A percentile compares a stretch with the other conserved stretches of the same genome.
Evolutionary conservation across 2,888 invertebrate genomes (phyloP).

Genomic region (Allophyes oxyacanthae): DNA sequence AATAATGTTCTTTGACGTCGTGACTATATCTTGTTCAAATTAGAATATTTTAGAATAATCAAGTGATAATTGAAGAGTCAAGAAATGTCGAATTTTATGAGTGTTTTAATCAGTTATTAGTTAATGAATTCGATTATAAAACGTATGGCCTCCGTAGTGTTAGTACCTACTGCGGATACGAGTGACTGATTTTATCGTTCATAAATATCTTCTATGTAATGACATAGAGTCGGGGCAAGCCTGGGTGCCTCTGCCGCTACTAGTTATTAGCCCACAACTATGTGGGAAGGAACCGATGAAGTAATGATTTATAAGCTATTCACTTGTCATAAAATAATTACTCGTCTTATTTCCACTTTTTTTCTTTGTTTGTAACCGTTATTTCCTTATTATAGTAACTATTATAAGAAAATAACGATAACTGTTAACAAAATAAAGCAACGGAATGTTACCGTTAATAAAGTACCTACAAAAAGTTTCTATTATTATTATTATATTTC

Average conservation of each 20-base stretch:
- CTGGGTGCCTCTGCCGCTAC: slow-evolving; percentile 25
- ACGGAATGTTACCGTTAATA: slow-evolving; percentile 25
- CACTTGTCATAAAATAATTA: slow-evolving; percentile 49
- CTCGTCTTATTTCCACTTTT: slow-evolving; percentile 23
- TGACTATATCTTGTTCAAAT: slow-evolving; percentile 18
- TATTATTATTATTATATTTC: slow-evolving; percentile 26
- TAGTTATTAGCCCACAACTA: slow-evolving; percentile 24
- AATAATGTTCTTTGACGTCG: too few relatives aligned
- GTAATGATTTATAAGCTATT: slow-evolving; percentile 48
- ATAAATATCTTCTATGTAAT: slow-evolving; percentile 53
- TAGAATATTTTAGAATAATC: slow-evolving; percentile 33
- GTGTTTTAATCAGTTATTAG: slow-evolving; percentile 37
- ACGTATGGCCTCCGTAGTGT: slow-evolving; percentile 15
- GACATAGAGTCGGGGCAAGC: slow-evolving; percentile 51
- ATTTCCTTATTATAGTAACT: slow-evolving; percentile 8
- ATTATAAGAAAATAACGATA: too few relatives aligned
- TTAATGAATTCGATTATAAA: slow-evolving; percentile 38
- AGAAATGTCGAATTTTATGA: slow-evolving; percentile 39
- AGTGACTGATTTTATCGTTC: slow-evolving; percentile 31
- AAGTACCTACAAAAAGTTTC: slow-evolving; percentile 24
- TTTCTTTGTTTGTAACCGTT: slow-evolving; percentile 23
- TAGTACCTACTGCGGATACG: slow-evolving; percentile 5
- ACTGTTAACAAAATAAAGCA: slow-evolving; percentile 10
- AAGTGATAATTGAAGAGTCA: slow-evolving; percentile 13
- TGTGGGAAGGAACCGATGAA: slow-evolving; percentile 43